Percentiles rank a stretch among this genome's conserved stretches.
These are phyloP conservation scores for Sebastes hubbsi DNA, from an alignment of 2,797 vertebrate species.

Conservation along the genomic window DNA sequence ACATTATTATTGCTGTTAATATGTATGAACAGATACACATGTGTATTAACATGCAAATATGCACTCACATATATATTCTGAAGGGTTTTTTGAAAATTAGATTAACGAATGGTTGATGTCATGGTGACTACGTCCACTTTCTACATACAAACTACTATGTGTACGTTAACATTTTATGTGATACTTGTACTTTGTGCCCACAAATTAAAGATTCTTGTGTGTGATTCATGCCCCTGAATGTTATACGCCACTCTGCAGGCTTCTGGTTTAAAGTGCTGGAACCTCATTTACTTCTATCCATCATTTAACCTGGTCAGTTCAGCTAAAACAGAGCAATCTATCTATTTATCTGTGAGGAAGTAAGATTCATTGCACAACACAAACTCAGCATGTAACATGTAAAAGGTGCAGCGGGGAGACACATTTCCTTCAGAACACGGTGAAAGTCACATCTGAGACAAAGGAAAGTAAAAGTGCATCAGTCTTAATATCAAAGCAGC, in stretches of 20 bases:
- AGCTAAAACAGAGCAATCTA: background rate
- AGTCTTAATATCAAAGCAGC: slow-evolving; percentile 47
- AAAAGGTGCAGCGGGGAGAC: slow-evolving; percentile 7
- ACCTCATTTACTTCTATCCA: background rate
- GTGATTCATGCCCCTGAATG: background rate
- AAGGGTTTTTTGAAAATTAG: background rate
- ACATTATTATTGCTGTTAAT: slow-evolving; percentile 16
- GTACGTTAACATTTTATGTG: background rate
- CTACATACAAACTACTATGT: too few relatives aligned
- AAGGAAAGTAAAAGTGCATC: slow-evolving; percentile 41
- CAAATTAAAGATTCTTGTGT: background rate
- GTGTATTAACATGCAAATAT: background rate
- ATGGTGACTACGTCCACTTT: too few relatives aligned
- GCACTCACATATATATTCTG: background rate
- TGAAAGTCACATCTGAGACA: slow-evolving; percentile 31
- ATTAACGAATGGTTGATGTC: background rate
- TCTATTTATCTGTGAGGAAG: background rate
- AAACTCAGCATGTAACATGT: background rate
- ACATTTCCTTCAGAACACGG: slow-evolving; percentile 14
- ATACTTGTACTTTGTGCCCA: background rate
- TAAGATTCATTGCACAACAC: background rate
- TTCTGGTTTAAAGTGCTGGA: background rate
- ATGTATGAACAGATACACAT: background rate
- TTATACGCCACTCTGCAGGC: background rate
- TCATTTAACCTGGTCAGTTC: background rate